Evolutionary conservation across 2,888 invertebrate genomes (phyloP).

Genomic region (Nebria brevicollis): DNA sequence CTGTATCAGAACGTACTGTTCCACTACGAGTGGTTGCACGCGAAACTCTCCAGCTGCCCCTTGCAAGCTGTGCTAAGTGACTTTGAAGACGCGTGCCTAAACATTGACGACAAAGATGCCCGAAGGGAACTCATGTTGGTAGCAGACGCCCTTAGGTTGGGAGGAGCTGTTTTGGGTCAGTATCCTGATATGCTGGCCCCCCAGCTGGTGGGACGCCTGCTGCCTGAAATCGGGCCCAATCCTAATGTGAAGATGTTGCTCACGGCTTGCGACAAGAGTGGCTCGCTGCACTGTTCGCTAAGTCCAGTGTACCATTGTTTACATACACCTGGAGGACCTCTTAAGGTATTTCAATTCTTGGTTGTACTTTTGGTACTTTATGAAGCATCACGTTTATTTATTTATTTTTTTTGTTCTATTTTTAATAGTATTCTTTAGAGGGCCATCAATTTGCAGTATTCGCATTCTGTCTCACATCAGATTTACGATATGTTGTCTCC

Average conservation of each 20-base stretch:
- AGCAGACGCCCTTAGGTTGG: constrained; percentile 91
- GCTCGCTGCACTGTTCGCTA: constrained; percentile 88
- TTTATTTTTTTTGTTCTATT: constrained; percentile 8
- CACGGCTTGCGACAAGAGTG: constrained; percentile 90
- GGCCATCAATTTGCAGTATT: constrained; percentile 98
- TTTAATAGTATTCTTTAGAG: constrained; percentile 88
- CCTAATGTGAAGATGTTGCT: constrained; percentile 87
- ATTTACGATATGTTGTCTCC: constrained; percentile 92
- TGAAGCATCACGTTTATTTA: too few species aligned
- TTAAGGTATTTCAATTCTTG: constrained; percentile 74
- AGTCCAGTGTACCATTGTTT: constrained; percentile 95
- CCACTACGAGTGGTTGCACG: constrained; percentile 97
- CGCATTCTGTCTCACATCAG: constrained; percentile 88
- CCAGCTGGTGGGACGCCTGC: constrained; percentile 88
- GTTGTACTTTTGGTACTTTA: background rate
- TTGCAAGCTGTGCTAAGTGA: constrained; percentile 94
- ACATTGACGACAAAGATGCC: constrained; percentile 85
- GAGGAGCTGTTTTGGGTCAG: constrained; percentile 90
- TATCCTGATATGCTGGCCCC: constrained; percentile 97
- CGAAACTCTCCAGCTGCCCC: constrained; percentile 94
- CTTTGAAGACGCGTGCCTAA: constrained; percentile 90
- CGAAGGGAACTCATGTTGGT: constrained; percentile 90
- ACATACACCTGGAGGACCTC: constrained; percentile 98
- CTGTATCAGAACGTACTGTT: constrained; percentile 92
- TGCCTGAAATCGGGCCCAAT: constrained; percentile 89